These are phyloP conservation scores for Ericerus pela DNA, from an alignment of 1,140 invertebrate species.

Conservation along the genomic window DNA sequence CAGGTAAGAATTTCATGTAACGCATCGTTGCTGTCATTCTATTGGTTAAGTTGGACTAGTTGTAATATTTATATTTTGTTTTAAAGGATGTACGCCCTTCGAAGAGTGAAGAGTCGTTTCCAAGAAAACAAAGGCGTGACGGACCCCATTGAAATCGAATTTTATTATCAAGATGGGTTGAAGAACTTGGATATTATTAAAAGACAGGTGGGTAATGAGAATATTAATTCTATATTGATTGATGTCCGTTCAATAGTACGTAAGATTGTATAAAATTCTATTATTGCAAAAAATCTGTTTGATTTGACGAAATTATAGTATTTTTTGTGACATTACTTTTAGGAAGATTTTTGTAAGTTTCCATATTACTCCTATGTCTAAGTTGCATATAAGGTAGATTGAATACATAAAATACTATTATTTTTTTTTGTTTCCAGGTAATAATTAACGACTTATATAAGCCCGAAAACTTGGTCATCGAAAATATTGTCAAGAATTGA, in stretches of 20 bases:
- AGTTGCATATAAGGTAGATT: neutral
- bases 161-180: neutral
- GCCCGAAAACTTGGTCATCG: slow-evolving; percentile 13
- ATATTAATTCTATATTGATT: neutral
- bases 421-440: neutral
- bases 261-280: too few relatives aligned
- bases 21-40: neutral
- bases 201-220: slow-evolving; percentile 15
- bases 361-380: neutral
- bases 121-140: neutral
- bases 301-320: too few relatives aligned
- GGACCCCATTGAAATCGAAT: slow-evolving; percentile 4
- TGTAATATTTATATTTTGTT: neutral
- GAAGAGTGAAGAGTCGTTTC: slow-evolving; percentile 10
- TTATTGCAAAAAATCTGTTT: too few relatives aligned
- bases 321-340: too few relatives aligned
- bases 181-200: slow-evolving; percentile 15
- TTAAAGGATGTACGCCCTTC: slow-evolving; percentile 12
- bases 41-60: neutral
- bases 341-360: neutral
- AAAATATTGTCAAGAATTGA: too few relatives aligned
- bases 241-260: neutral
- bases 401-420: neutral
- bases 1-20: slow-evolving; percentile 8
- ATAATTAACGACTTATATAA: slow-evolving; percentile 14